phyloP scores from a whole-genome alignment of 64 coral and sea anemone genomes.

The Pocillopora verrucosa region DNA sequence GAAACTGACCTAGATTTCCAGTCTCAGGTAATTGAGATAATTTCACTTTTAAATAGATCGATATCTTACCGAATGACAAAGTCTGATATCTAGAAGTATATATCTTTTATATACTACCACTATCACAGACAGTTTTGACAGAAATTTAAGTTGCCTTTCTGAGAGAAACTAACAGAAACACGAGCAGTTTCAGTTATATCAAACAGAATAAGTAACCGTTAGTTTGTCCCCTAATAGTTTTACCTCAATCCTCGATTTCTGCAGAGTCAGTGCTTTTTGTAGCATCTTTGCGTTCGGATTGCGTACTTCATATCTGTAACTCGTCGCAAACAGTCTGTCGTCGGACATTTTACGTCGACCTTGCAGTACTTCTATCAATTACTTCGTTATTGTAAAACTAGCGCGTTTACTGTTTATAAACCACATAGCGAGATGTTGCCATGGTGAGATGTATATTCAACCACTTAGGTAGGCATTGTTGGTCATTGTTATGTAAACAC shows the following conservation, averaged over 20 bases:
- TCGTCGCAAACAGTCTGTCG: conserved; percentile 22
- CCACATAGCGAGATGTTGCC: background rate
- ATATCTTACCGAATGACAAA: too few relatives aligned
- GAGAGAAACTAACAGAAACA: too few relatives aligned
- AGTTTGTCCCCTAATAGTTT: background rate
- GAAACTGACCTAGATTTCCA: background rate
- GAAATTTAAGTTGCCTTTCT: too few relatives aligned
- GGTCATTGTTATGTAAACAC: conserved; percentile 7
- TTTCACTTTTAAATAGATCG: too few relatives aligned
- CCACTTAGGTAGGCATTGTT: background rate
- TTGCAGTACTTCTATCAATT: background rate
- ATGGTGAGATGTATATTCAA: background rate
- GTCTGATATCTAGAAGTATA: too few relatives aligned
- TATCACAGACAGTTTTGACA: too few relatives aligned
- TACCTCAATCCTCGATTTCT: conserved; percentile 32
- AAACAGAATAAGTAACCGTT: background rate
- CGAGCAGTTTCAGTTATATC: too few relatives aligned
- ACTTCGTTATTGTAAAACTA: background rate
- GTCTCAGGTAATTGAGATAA: background rate
- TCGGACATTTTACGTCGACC: background rate
- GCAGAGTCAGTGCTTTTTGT: background rate
- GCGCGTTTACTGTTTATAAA: background rate
- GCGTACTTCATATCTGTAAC: conserved; percentile 9
- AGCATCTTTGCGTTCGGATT: background rate
- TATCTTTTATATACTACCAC: too few relatives aligned